Conservation (phyloP, 2,113 vertebrate genomes). For the Polypterus senegalus region DNA sequence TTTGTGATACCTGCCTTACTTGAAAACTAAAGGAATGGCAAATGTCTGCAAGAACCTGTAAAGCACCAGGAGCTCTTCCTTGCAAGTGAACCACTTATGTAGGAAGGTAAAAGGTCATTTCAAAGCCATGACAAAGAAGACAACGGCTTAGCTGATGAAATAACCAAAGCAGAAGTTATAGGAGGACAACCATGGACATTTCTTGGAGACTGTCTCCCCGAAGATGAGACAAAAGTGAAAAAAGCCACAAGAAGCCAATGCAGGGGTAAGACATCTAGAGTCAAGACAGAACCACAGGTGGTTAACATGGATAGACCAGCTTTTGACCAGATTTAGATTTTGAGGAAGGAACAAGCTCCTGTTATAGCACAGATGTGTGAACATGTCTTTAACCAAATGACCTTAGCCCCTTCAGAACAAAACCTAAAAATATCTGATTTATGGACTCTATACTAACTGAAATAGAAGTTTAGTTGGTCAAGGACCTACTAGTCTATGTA, state of each 20-base stretch:
- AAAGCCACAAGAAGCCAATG: not conserved
- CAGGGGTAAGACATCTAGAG: not conserved
- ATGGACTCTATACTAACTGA: not conserved
- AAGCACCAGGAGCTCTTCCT: slow-evolving; percentile 4
- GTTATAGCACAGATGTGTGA: not conserved
- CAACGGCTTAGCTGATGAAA: slow-evolving; percentile 1
- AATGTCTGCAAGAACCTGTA: slow-evolving; percentile 4
- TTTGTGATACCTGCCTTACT: not conserved
- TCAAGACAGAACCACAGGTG: not conserved
- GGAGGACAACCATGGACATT: not conserved
- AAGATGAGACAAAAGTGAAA: not conserved
- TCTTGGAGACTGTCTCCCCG: not conserved
- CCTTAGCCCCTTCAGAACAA: not conserved
- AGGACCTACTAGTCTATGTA: not conserved
- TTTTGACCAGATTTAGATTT: not conserved
- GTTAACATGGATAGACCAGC: not conserved
- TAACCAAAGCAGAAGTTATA: not conserved
- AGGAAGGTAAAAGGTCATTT: slow-evolving; percentile 10
- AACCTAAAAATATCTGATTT: not conserved
- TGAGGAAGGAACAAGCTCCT: not conserved
- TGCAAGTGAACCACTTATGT: slow-evolving; percentile 3
- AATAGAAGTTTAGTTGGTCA: not conserved
- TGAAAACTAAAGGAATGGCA: slow-evolving; percentile 1
- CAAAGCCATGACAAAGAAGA: slow-evolving; percentile 1
- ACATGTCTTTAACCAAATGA: not conserved